Percentiles rank a stretch among this genome's conserved stretches.
phyloP scores from a whole-genome alignment of 2,113 vertebrate species.

The Orientallactaga bullata region DNA sequence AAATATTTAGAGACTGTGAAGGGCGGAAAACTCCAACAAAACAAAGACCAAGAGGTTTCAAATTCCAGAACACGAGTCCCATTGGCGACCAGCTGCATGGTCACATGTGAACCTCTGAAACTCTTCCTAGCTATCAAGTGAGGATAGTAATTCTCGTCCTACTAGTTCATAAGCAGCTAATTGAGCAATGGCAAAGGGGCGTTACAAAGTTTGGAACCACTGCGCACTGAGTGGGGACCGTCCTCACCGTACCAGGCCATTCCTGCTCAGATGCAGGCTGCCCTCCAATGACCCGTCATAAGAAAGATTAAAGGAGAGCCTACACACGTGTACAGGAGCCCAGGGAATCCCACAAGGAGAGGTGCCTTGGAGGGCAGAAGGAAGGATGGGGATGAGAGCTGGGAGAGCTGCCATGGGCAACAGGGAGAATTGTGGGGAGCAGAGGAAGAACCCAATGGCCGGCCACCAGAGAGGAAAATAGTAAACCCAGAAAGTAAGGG shows the following conservation, averaged over 20 bases:
- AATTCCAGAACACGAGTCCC: rapidly evolving
- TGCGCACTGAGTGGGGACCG: rapidly evolving
- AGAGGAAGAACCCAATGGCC: not conserved
- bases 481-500: not conserved
- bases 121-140: slow-evolving; percentile 1
- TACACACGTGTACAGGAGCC: not conserved
- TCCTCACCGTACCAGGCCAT: rapidly evolving
- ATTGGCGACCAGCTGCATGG: rapidly evolving
- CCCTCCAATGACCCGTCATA: not conserved
- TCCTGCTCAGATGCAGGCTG: not conserved
- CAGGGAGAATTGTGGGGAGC: not conserved
- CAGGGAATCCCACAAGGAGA: not conserved
- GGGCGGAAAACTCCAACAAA: not conserved
- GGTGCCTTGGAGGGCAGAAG: not conserved
- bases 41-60: not conserved
- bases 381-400: not conserved
- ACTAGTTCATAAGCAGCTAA: not conserved
- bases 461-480: not conserved
- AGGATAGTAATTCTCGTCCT: not conserved
- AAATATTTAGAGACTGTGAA: not conserved
- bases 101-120: not conserved
- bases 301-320: not conserved
- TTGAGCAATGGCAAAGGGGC: not conserved
- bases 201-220: not conserved
- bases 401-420: not conserved